phyloP scores from a whole-genome alignment of 2,797 vertebrate genomes.

The Mus caroli region DNA sequence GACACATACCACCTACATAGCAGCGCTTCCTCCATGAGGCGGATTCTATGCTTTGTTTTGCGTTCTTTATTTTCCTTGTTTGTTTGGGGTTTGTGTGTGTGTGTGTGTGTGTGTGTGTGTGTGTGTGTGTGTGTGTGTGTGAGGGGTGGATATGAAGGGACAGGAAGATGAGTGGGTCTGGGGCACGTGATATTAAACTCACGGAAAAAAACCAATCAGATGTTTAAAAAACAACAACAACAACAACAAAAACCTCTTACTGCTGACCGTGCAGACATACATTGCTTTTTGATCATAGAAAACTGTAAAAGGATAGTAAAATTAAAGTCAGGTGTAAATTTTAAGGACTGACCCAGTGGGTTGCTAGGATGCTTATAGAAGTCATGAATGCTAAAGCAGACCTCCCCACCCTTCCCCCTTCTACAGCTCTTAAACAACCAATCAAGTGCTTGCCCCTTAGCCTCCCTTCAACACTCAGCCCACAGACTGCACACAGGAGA shows the following conservation, averaged over 20 bases:
- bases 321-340: background rate
- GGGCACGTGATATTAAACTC: no score
- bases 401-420: background rate
- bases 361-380: background rate
- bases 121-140: no score
- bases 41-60: no score
- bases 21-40: no score
- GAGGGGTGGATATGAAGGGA: no score
- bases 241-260: background rate
- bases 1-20: no score
- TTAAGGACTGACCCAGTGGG: background rate
- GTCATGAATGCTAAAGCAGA: background rate
- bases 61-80: no score
- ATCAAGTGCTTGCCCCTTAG: background rate
- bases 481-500: background rate
- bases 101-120: no score
- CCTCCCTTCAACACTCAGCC: background rate
- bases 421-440: background rate
- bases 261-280: background rate
- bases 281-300: background rate
- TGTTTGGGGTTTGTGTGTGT: no score
- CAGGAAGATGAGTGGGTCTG: no score
- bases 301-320: background rate
- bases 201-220: no score
- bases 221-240: no score